phyloP scores from a whole-genome alignment of 2,113 vertebrate genomes.

The Struthidea cinerea region DNA sequence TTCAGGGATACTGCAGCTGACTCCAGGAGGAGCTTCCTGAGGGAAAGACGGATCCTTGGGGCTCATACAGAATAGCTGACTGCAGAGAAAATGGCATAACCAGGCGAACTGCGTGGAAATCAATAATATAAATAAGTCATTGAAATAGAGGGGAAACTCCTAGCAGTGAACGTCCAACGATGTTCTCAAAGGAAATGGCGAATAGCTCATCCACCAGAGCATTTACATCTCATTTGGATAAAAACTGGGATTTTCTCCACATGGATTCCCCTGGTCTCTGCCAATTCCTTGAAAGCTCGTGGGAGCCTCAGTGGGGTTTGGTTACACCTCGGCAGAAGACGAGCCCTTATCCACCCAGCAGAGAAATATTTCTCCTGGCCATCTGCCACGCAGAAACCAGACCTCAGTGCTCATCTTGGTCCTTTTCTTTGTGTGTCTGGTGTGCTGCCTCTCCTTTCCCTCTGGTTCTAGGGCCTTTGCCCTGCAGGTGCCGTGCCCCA shows the following conservation, averaged over 20 bases:
- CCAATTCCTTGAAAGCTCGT: slow-evolving; percentile 21
- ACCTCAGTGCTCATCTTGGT: neutral
- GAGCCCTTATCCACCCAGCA: neutral
- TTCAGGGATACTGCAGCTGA: neutral
- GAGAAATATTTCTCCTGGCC: slow-evolving; percentile 43
- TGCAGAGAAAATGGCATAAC: neutral
- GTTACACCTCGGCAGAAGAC: slow-evolving; percentile 25
- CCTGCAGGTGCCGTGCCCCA: neutral
- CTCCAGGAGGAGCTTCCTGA: neutral
- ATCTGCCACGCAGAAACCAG: neutral
- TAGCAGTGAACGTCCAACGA: neutral
- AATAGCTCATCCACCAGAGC: neutral
- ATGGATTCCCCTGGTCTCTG: neutral
- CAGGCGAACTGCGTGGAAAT: neutral
- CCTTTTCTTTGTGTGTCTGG: neutral
- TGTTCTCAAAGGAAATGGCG: neutral
- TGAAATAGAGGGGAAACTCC: neutral
- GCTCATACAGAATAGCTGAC: neutral
- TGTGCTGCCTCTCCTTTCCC: neutral
- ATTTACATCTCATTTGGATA: slow-evolving; percentile 12
- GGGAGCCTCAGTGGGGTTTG: slow-evolving; percentile 5
- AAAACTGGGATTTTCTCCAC: neutral
- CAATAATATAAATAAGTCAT: neutral
- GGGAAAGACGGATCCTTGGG: neutral
- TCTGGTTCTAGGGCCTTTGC: neutral